Evolutionary conservation across 1,140 invertebrate genomes (phyloP).

Genomic region (Meloidogyne floridensis): DNA sequence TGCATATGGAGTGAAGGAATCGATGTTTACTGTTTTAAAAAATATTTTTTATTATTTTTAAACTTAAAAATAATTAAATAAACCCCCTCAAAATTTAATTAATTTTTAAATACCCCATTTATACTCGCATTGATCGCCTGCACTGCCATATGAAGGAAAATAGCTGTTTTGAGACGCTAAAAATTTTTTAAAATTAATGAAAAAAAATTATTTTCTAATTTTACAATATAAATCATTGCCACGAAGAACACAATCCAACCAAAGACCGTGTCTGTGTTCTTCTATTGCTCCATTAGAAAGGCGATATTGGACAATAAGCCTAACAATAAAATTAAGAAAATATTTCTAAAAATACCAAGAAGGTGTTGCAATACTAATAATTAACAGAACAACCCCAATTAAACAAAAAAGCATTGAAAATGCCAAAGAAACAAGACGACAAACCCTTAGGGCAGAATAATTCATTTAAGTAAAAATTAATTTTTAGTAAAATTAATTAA

Average conservation of each 20-base stretch:
- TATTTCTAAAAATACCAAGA: constrained; percentile 12
- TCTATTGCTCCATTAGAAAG: constrained; percentile 15
- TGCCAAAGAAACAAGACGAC: constrained; percentile 13
- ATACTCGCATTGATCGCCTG: constrained; percentile 26
- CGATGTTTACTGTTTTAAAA: constrained; percentile 3
- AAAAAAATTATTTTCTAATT: not conserved
- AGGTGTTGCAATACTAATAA: constrained; percentile 20
- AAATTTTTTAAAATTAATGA: not conserved
- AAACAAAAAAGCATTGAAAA: constrained; percentile 17
- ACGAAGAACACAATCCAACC: constrained; percentile 31
- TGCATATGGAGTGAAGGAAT: not conserved
- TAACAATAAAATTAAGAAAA: not conserved
- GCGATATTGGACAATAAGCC: constrained; percentile 22
- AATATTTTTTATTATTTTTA: not conserved
- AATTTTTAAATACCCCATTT: constrained; percentile 27
- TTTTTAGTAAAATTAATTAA: not conserved
- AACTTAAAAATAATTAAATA: not conserved
- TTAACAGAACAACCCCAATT: constrained; percentile 1
- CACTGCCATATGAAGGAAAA: constrained; percentile 17
- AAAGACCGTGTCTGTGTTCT: constrained; percentile 29
- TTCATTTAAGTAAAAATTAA: constrained; percentile 14
- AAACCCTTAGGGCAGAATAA: constrained; percentile 13
- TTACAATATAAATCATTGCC: constrained; percentile 14
- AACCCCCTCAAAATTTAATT: not conserved
- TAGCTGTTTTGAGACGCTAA: not conserved